Evolutionary conservation across 53 echinoderm and acorn worm species (phyloP).

Genomic region (Paracentrotus lividus): DNA sequence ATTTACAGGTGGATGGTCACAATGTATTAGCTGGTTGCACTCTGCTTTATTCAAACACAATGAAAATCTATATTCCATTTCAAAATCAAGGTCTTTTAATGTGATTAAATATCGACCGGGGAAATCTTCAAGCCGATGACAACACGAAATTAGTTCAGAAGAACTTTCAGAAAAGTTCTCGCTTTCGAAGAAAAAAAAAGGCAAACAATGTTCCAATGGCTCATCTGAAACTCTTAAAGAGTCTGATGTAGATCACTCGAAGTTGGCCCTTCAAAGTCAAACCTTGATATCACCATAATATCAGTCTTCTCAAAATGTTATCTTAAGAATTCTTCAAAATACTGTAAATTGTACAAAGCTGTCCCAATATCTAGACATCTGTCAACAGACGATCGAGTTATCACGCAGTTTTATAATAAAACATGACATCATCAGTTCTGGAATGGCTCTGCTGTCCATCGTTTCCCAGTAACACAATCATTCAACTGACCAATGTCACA

Average conservation of each 20-base stretch:
- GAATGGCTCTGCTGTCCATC: neutral
- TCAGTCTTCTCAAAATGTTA: neutral
- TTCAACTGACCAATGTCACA: neutral
- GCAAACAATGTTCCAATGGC: neutral
- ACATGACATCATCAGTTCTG: too few species aligned
- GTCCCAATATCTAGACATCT: neutral
- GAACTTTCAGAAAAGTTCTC: neutral
- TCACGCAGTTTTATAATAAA: neutral
- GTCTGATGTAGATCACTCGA: neutral
- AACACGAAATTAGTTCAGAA: too few species aligned
- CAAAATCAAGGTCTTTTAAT: conserved; percentile 28
- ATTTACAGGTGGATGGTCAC: neutral
- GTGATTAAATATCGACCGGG: neutral
- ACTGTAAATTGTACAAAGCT: neutral
- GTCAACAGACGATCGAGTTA: neutral
- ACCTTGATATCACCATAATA: too few species aligned
- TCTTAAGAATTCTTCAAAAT: neutral
- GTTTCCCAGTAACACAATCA: conserved; percentile 18
- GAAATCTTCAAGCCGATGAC: neutral
- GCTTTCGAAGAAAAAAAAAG: neutral
- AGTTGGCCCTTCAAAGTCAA: too few species aligned
- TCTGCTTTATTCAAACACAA: conserved; percentile 13
- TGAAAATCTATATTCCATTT: neutral
- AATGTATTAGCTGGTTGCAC: neutral
- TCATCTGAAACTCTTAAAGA: neutral